Base-by-base conservation (phyloP, 1,140 invertebrate genomes). In the Temnothorax longispinosus region DNA sequence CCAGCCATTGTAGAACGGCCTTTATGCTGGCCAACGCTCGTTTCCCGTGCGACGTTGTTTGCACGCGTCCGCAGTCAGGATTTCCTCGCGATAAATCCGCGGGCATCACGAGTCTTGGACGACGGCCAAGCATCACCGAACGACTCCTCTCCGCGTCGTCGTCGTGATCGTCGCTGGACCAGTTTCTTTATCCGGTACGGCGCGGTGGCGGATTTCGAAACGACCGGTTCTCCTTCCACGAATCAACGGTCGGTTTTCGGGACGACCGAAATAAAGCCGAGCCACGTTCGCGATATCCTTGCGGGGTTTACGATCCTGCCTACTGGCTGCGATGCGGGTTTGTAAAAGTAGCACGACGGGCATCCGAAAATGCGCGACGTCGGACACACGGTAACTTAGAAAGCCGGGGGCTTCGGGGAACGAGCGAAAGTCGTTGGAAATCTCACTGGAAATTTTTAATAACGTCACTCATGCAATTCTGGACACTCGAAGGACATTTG, bases 201-300 rank as follows among this genome's bases (percentile, higher is more conserved):
- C 62, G 62, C 84, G 72, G 74, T 58, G 74, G 88, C 85, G 77
- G 89, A 90, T 90, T 90, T 90, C 89, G 88, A 90, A 90, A 90
- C 88, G 80, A 90, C 89, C 75, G 80, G 89, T 90, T 90, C 89
- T 87, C 88, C 78, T 90, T 90, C 89, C 88, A 90, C 89, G 89
- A 90, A 89, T 58, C 84, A 38, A 58, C 60, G 84, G 27, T 44
- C 47, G 52, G 56, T 52, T 89, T 89, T 90, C 86, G 85, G 78
- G 86, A 87, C 86, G 89, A 90, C 88, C 85, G 89, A 90, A 90
- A 85, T 85, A 85, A 85, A 85, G 82, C 74, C 47, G 74, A 32
- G 50, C 58, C 74, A 47, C 74, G 44, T 41, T 60, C 62, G 54
- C 47, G 72, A 78, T 85, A 85, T 85, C 82, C 82, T 85, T 77